Percentiles rank a stretch among this genome's conserved stretches.
These are phyloP conservation scores for Acheta domesticus DNA, from an alignment of 2,888 invertebrate species.

Conservation along the genomic window DNA sequence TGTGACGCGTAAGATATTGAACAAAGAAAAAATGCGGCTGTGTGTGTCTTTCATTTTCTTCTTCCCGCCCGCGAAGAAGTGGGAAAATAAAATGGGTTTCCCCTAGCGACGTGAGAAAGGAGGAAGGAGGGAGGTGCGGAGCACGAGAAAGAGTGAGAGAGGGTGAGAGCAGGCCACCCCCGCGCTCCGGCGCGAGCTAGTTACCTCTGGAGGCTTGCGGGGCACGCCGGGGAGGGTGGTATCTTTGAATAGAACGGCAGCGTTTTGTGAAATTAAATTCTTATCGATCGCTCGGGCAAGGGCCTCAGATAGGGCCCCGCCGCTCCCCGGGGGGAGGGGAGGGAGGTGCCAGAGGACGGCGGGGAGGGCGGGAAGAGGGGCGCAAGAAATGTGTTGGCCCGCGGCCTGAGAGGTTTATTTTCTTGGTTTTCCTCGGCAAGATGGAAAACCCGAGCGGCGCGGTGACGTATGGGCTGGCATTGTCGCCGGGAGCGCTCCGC, in stretches of 20 bases:
- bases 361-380: neutral
- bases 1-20: conserved; percentile 18
- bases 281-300: conserved; percentile 35
- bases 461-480: conserved; percentile 6
- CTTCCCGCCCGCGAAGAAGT: neutral
- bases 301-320: neutral
- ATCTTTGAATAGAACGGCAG: conserved; percentile 36
- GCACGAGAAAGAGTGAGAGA: no score
- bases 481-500: neutral
- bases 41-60: conserved; percentile 18
- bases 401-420: conserved; percentile 18
- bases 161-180: neutral
- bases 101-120: neutral
- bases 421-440: conserved; percentile 18
- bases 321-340: neutral
- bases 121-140: no score
- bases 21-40: conserved; percentile 1
- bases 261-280: conserved; percentile 38
- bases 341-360: neutral
- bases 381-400: conserved; percentile 18
- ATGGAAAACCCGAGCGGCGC: conserved; percentile 18
- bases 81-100: neutral
- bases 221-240: conserved; percentile 25
- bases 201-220: conserved; percentile 22
- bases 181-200: conserved; percentile 24